phyloP scores from a whole-genome alignment of 2,888 invertebrate genomes.

The Nysson spinosus region DNA sequence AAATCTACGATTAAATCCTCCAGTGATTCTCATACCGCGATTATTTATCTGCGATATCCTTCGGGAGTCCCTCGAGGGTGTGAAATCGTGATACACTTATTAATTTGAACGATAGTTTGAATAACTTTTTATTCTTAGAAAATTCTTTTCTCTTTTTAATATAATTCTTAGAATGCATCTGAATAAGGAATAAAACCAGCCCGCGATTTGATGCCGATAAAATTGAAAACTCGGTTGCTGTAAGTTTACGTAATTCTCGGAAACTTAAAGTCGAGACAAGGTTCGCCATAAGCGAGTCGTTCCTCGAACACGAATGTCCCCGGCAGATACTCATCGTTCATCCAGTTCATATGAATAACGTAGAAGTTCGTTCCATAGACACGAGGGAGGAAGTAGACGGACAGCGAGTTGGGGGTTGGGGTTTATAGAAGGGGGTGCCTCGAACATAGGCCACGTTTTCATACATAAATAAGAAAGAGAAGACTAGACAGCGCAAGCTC shows the following conservation, averaged over 20 bases:
- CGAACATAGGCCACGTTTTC: conserved; percentile 55
- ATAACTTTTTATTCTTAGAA: too few relatives aligned
- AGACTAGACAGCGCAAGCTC: conserved; percentile 33
- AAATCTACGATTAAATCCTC: conserved; percentile 34
- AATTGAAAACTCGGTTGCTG: neutral
- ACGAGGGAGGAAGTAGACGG: conserved; percentile 21
- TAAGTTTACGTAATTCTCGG: neutral
- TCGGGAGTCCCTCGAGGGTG: too few relatives aligned
- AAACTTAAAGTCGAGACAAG: neutral
- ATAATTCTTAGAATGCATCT: too few relatives aligned
- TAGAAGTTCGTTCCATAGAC: conserved; percentile 59
- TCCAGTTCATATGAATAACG: conserved; percentile 67
- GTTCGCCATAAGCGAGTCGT: conserved; percentile 18
- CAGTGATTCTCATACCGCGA: conserved; percentile 16
- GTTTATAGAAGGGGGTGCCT: too few relatives aligned
- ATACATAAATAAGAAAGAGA: conserved; percentile 67
- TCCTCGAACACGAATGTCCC: conserved; percentile 38
- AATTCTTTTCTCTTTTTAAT: too few relatives aligned
- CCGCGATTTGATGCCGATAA: too few relatives aligned
- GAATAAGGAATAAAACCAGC: too few relatives aligned
- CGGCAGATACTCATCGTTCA: conserved; percentile 68
- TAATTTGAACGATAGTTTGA: too few relatives aligned
- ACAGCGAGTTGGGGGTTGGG: too few relatives aligned
- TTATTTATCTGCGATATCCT: too few relatives aligned
- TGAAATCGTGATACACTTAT: too few relatives aligned